Evolutionary conservation across 2,797 vertebrate species (phyloP), one percentile per base, ranked within the genome.

Genomic region (Intellagama lesueurii): DNA sequence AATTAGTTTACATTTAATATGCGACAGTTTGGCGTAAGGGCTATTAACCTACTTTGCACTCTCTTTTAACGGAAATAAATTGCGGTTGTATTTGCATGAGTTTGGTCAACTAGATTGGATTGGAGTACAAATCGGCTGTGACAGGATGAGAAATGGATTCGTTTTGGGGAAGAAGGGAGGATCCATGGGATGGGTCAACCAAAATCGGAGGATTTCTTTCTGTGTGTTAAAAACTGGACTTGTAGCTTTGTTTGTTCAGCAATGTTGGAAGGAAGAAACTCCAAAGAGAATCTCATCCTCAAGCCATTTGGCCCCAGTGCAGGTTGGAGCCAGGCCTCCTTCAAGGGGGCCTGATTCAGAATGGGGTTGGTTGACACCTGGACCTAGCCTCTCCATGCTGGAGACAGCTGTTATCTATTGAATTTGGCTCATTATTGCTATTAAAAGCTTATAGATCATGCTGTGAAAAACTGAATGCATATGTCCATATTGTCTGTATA

Each of bases 1-100:
- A 96, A 94, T 96, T 96, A 88, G 82, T 96, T 96, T 94, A 95
- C 64, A 94, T 92, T 95, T 95, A 94, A 93, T 94, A 92, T 92
- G 87, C 87, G 96, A 94, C 91, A 91, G 84, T 96, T 97, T 91
- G 90, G 89, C 87, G 94, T 94, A 94, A 95, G 93, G 44, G 90
- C 94, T 95, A 95, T 95, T 93, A 96, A 96, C 87, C 12, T 94
- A 91, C 95, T 95, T 95, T 94, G 91, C 89, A 94, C 92, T 95
- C 95, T 94, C 88, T 77, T 95, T 96, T 94, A 93, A 92, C 93
- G 92, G 91, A 96, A 96, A 92, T 75, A 17, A 95, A 94, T 93
- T 96, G 96, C 92, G 94, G 64, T 92, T 75, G 2, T 90, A 79
- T 85, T 92, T 96, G 87, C 83, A 91, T 86, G 95, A 95, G 91